Evolutionary conservation across 2,888 invertebrate genomes (phyloP).

Genomic region (Carcina quercana): DNA sequence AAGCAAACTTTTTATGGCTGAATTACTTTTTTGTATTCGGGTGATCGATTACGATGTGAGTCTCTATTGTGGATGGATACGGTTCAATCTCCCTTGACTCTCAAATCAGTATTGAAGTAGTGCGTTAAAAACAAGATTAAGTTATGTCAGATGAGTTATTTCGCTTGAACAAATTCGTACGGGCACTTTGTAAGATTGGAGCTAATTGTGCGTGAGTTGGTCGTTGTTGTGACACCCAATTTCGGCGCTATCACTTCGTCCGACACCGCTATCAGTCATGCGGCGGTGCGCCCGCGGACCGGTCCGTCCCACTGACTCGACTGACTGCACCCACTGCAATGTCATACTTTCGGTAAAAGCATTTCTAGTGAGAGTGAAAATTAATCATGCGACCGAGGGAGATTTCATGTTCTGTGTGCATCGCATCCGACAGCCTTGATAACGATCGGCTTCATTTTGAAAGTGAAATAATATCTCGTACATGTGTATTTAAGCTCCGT

Average conservation of each 20-base stretch:
- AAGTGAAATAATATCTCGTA: too few relatives aligned
- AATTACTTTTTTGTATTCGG: too few relatives aligned
- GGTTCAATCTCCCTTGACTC: too few relatives aligned
- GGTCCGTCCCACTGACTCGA: slow-evolving; percentile 1
- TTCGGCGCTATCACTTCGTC: slow-evolving; percentile 4
- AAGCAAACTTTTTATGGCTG: too few relatives aligned
- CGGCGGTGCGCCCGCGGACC: background rate
- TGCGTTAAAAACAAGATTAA: too few relatives aligned
- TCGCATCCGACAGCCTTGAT: too few relatives aligned
- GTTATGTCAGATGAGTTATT: slow-evolving; percentile 4
- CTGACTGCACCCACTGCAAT: background rate
- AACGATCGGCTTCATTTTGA: too few relatives aligned
- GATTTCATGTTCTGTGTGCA: too few relatives aligned
- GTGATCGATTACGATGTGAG: too few relatives aligned
- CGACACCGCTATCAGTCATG: slow-evolving; percentile 11
- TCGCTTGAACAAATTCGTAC: slow-evolving; percentile 1
- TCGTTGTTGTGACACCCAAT: slow-evolving; percentile 4
- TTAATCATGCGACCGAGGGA: slow-evolving; percentile 1
- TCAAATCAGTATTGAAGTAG: too few relatives aligned
- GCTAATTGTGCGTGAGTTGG: slow-evolving; percentile 6
- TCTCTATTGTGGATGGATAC: too few relatives aligned
- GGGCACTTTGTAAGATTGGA: background rate
- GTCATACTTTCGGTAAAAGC: background rate
- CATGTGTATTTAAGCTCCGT: too few relatives aligned
- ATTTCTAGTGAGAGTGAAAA: slow-evolving; percentile 3